Evolutionary conservation across 2,113 vertebrate genomes (phyloP), one percentile per base, ranked within the genome.

Genomic region (Hippopotamus amphibius): DNA sequence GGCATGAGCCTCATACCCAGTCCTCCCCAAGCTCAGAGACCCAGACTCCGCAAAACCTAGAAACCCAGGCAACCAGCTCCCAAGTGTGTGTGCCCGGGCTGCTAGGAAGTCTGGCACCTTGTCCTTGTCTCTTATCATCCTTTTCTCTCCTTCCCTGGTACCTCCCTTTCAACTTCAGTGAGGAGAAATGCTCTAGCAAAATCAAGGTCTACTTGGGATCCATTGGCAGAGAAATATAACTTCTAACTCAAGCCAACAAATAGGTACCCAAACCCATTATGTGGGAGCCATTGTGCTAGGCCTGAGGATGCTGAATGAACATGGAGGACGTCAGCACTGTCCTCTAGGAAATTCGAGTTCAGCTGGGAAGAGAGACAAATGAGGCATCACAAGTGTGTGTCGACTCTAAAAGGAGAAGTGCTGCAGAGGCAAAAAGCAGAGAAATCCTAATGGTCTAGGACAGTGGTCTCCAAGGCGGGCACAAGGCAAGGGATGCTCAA

Each of bases 181-280:
- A 76, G 50, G 8, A 88, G 37, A 57, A 61, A 28, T 5, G 53
- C 2, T 21, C 46, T 7, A n/a, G 48, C 66, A 63, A 74, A 87
- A 66, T 48, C 41, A 82, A 81, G 57, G 65, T 86, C 74, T 53
- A 4, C 74, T 50, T 61, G 86, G 66, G 21, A 74, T 43, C 50
- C 22, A 19, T 0, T 69, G 59, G 55, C 57, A 61, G 65, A 24
- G 46, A 53, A 82, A 28, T 3, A 13, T 48, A 33, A 13, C n/a
- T 82, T 69, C 68, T n/a, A 57, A 95, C 53, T 87, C n/a, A 77
- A 76, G 37, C 53, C 80, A 80, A 55, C 59, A 68, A 65, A 41
- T 28, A 90, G 30, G 80, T 76, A n/a, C 17, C 79, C 72, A 76
- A 33, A 68, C 4, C 50, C 68, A 79, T n/a, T 72, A 24, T 19